Conservation (phyloP, 2,888 invertebrate genomes). For the Meta bourneti region DNA sequence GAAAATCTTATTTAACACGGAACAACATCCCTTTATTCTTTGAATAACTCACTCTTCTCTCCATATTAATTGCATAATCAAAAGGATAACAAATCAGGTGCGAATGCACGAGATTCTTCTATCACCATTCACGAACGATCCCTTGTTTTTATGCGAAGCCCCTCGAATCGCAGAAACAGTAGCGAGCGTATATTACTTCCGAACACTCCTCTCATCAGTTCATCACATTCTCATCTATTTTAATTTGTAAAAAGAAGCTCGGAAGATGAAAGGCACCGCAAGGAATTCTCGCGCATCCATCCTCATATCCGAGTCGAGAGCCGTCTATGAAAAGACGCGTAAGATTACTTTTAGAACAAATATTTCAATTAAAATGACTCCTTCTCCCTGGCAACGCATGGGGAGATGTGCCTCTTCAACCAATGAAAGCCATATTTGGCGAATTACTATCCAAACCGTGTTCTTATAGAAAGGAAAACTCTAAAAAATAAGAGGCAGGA, state of each 20-base stretch:
- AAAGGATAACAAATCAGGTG: too few species aligned
- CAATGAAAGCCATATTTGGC: conserved; percentile 34
- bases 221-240: conserved; percentile 14
- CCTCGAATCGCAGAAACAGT: too few species aligned
- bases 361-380: conserved; percentile 45
- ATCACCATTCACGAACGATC: too few species aligned
- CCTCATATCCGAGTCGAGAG: not conserved
- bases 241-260: not conserved
- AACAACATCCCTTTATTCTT: too few species aligned
- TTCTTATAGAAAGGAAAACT: not conserved
- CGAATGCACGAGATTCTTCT: too few species aligned
- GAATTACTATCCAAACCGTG: conserved; percentile 9
- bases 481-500: not conserved
- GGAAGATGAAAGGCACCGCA: not conserved
- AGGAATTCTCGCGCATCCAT: conserved; percentile 30
- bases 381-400: not conserved
- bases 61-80: too few species aligned
- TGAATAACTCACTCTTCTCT: too few species aligned
- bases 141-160: too few species aligned
- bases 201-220: not conserved
- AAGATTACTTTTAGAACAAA: conserved; percentile 39
- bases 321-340: conserved; percentile 16
- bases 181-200: too few species aligned
- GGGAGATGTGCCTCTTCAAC: conserved; percentile 11
- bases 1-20: too few species aligned